phyloP scores from a whole-genome alignment of 2,888 invertebrate species.

The Himalopsyche kuldschensis region DNA sequence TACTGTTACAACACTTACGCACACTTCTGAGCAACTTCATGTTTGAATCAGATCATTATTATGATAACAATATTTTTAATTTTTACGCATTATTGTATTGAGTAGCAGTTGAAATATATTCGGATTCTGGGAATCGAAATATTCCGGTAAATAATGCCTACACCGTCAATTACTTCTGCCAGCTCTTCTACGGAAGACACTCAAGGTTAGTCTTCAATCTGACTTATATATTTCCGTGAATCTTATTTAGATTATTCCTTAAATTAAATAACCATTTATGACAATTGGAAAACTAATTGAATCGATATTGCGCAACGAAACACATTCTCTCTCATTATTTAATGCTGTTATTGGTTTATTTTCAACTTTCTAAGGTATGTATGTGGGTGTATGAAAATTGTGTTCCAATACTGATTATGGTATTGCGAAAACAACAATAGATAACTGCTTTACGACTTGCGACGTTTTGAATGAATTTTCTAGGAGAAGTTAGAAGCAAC shows the following conservation, averaged over 20 bases:
- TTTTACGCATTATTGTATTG: conserved; percentile 6
- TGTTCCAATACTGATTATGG: not conserved
- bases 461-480: conserved; percentile 34
- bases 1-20: conserved; percentile 2
- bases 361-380: not conserved
- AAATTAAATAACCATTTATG: not conserved
- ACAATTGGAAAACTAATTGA: not conserved
- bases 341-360: not conserved
- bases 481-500: conserved; percentile 58
- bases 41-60: conserved; percentile 15
- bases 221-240: not conserved
- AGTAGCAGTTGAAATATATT: not conserved
- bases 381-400: not conserved
- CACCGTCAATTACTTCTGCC: not conserved
- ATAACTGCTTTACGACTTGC: not conserved
- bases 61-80: conserved; percentile 24
- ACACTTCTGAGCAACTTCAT: conserved; percentile 7
- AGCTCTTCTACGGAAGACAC: conserved; percentile 18
- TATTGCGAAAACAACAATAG: not conserved
- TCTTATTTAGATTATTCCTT: not conserved
- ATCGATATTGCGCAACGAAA: not conserved
- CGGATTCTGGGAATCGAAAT: not conserved
- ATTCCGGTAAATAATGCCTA: conserved; percentile 22
- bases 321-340: not conserved
- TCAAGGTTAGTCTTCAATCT: conserved; percentile 23